phyloP scores from a whole-genome alignment of 2,797 vertebrate species.

The Falco biarmicus region DNA sequence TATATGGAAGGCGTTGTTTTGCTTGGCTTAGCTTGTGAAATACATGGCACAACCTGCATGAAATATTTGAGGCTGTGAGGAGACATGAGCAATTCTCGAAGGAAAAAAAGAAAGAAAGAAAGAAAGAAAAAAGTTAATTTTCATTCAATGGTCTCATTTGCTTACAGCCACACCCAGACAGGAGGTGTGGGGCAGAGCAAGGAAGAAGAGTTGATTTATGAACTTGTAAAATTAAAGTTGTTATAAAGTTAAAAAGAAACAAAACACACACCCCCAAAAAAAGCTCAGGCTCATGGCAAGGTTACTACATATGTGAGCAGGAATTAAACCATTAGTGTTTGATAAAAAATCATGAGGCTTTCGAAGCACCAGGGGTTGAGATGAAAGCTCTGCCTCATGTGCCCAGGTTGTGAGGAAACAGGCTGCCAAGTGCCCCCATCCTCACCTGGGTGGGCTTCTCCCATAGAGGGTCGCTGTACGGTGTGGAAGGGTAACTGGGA shows the following conservation, averaged over 20 bases:
- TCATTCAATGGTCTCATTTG: slow-evolving; percentile 59
- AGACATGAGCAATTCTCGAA: slow-evolving; percentile 41
- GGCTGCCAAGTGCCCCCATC: background rate
- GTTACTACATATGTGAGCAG: background rate
- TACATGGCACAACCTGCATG: slow-evolving; percentile 70
- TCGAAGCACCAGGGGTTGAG: background rate
- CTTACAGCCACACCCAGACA: slow-evolving; percentile 28
- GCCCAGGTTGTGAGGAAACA: background rate
- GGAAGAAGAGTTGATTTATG: slow-evolving; percentile 30
- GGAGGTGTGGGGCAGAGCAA: background rate
- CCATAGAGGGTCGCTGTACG: accelerated
- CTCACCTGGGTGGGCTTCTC: background rate
- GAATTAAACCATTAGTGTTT: background rate
- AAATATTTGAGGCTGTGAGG: slow-evolving; percentile 65
- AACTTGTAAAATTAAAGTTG: slow-evolving; percentile 20
- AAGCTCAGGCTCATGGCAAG: background rate
- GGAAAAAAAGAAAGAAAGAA: background rate
- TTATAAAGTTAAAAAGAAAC: background rate
- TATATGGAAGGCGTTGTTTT: slow-evolving; percentile 58
- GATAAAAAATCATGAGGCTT: background rate
- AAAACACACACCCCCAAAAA: background rate
- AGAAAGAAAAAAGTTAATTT: background rate
- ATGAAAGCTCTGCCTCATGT: background rate
- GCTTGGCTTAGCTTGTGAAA: slow-evolving; percentile 59
- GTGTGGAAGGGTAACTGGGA: background rate